Conservation (phyloP, 2,888 invertebrate species). For the Spodoptera littoralis region DNA sequence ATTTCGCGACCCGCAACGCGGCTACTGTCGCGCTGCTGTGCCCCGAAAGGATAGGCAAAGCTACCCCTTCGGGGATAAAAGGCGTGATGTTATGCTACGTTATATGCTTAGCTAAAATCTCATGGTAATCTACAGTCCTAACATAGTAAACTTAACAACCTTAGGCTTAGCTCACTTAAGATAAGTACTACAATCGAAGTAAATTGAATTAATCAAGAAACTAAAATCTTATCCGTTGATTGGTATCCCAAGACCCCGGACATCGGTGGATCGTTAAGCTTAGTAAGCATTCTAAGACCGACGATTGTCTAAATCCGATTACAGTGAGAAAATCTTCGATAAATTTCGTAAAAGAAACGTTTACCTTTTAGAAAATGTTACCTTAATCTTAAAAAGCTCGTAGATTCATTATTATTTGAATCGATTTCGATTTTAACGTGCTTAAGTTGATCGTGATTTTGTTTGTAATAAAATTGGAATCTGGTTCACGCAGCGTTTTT, state of each 20-base stretch:
- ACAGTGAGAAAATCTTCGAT: constrained; percentile 18
- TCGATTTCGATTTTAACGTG: constrained; percentile 7
- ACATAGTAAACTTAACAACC: no score
- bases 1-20: no score
- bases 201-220: background rate
- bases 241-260: constrained; percentile 20
- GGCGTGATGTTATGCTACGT: no score
- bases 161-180: no score
- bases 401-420: constrained; percentile 17
- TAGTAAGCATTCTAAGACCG: constrained; percentile 23
- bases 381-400: constrained; percentile 1
- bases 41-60: no score
- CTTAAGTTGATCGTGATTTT: constrained; percentile 1
- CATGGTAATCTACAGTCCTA: no score
- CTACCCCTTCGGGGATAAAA: no score
- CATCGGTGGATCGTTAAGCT: constrained; percentile 36
- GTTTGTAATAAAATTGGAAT: no score
- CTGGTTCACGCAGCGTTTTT: no score
- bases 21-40: no score
- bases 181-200: background rate
- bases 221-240: constrained; percentile 3
- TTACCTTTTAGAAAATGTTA: constrained; percentile 2
- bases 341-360: constrained; percentile 1
- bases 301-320: constrained; percentile 27
- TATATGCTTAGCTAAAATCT: no score